A percentile compares a stretch with the other conserved stretches of the same genome.
These are phyloP conservation scores for Helogale parvula DNA, from an alignment of 2,113 vertebrate species.

Conservation along the genomic window DNA sequence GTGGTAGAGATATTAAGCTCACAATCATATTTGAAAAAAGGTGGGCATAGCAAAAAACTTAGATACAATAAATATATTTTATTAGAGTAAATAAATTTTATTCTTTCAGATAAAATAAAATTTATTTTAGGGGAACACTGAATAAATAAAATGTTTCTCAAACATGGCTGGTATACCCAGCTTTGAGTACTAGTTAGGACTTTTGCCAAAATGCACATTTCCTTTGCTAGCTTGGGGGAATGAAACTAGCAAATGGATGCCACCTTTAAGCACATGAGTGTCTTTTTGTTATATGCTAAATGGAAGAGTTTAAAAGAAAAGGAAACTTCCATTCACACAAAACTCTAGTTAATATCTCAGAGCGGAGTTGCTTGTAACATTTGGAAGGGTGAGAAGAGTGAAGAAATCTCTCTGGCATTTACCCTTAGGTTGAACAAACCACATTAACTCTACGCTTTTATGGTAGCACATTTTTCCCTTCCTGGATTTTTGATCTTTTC, in stretches of 20 bases:
- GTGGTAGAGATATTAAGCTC: background rate
- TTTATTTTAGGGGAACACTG: background rate
- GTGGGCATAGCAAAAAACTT: constrained; percentile 23
- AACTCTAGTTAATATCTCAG: constrained; percentile 21
- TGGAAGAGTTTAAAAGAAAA: constrained; percentile 43
- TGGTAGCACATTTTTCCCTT: background rate
- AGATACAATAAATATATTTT: too few species aligned
- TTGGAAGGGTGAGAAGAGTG: background rate
- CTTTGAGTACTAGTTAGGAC: background rate
- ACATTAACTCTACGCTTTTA: background rate
- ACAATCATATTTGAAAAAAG: background rate
- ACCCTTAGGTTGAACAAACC: constrained; percentile 10
- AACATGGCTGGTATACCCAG: background rate
- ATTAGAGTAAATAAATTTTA: too few species aligned
- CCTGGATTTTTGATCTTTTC: constrained; percentile 34
- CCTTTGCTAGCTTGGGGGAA: constrained; percentile 9
- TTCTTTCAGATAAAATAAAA: background rate
- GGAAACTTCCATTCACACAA: constrained; percentile 32
- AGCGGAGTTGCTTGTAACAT: background rate
- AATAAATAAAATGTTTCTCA: constrained; percentile 39
- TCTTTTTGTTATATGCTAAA: constrained; percentile 58
- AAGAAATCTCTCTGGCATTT: constrained; percentile 28
- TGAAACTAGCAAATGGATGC: constrained; percentile 42
- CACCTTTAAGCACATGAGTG: constrained; percentile 44
- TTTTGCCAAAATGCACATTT: constrained; percentile 63